Conservation (phyloP, 1,140 invertebrate genomes). For the Magallana gigas region DNA sequence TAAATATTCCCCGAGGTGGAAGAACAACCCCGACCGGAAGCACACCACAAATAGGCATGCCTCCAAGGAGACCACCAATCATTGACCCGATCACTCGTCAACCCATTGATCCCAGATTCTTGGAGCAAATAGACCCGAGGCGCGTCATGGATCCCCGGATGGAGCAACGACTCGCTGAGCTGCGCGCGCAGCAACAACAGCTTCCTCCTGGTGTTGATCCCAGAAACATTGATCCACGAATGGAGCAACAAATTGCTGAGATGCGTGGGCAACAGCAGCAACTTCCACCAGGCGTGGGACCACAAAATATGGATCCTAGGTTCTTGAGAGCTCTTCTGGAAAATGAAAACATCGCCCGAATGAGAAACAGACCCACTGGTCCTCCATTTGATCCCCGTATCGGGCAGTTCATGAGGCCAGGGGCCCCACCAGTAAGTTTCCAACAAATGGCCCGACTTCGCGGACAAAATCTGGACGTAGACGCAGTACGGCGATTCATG, state of each 20-base stretch:
- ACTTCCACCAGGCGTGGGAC: neutral
- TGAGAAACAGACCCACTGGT: neutral
- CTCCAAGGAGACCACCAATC: neutral
- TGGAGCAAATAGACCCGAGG: too few species aligned
- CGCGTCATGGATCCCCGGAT: too few species aligned
- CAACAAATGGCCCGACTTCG: neutral
- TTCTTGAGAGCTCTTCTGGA: neutral
- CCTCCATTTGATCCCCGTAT: neutral
- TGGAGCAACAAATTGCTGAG: neutral
- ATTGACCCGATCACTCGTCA: constrained; percentile 11
- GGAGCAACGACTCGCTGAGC: neutral
- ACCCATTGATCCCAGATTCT: neutral
- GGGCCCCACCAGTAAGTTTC: neutral
- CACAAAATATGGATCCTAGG: neutral
- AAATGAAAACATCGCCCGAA: neutral
- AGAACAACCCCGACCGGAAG: neutral
- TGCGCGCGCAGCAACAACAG: neutral
- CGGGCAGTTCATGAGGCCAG: neutral
- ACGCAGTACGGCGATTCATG: neutral
- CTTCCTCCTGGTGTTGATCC: neutral
- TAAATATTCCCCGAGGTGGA: neutral
- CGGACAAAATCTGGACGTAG: neutral
- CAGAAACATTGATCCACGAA: neutral
- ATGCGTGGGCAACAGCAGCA: neutral
- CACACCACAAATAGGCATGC: neutral